phyloP scores from a whole-genome alignment of 2,888 invertebrate genomes.

The Himalopsyche kuldschensis region DNA sequence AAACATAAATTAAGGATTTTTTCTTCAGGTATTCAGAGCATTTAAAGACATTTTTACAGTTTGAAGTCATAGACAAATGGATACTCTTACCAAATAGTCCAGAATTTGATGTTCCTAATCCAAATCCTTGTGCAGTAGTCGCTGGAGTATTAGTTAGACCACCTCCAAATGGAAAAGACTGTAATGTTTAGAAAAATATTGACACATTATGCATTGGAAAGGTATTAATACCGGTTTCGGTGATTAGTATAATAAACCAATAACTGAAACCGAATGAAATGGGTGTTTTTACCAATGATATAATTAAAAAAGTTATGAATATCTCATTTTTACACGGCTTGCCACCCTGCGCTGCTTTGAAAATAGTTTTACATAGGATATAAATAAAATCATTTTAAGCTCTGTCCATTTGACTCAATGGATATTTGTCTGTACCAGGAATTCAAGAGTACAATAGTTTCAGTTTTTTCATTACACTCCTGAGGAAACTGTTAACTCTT shows the following conservation, averaged over 20 bases:
- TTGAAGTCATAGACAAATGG: neutral
- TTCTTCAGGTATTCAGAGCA: no score
- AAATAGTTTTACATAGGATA: neutral
- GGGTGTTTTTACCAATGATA: neutral
- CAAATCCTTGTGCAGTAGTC: conserved; percentile 39
- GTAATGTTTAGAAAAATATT: neutral
- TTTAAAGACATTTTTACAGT: no score
- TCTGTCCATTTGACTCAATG: no score
- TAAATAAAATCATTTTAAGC: neutral
- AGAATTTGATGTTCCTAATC: conserved; percentile 44
- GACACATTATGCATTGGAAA: neutral
- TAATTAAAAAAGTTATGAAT: neutral
- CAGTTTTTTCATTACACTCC: no score
- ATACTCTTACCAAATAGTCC: conserved; percentile 49
- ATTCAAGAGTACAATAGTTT: no score
- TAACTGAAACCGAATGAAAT: no score
- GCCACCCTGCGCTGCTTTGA: neutral
- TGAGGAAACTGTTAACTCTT: no score
- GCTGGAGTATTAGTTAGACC: conserved; percentile 46
- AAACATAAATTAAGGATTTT: no score
- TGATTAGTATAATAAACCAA: neutral
- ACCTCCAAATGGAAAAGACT: conserved; percentile 40
- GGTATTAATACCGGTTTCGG: no score
- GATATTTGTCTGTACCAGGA: no score
- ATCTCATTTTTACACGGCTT: neutral